Conservation (phyloP, 2,797 vertebrate genomes). For the Arrhamphus sclerolepis region DNA sequence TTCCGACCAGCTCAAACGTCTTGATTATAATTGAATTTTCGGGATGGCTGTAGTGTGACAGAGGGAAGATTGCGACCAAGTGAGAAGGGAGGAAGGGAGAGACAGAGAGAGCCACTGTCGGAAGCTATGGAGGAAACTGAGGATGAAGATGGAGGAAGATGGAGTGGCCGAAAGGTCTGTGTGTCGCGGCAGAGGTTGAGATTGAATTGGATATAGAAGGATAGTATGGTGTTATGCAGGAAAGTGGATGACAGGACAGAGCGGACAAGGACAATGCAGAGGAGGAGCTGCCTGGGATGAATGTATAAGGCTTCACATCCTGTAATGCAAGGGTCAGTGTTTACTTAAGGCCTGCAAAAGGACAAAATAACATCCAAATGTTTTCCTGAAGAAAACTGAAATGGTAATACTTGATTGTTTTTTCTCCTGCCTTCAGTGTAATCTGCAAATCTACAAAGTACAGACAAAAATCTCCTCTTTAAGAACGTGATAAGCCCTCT, state of each 20-base stretch:
- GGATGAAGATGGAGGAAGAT: slow-evolving; percentile 62
- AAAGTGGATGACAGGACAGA: slow-evolving; percentile 48
- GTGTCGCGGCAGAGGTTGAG: slow-evolving; percentile 55
- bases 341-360: neutral
- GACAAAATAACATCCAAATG: too few relatives aligned
- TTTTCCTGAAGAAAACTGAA: too few relatives aligned
- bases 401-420: too few relatives aligned
- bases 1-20: slow-evolving; percentile 70
- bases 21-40: slow-evolving; percentile 84
- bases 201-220: slow-evolving; percentile 71
- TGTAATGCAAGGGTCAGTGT: slow-evolving; percentile 13
- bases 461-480: too few relatives aligned
- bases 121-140: slow-evolving; percentile 11
- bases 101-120: slow-evolving; percentile 9
- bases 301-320: slow-evolving; percentile 22
- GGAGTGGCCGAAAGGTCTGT: slow-evolving; percentile 57
- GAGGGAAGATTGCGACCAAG: slow-evolving; percentile 45
- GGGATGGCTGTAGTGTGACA: slow-evolving; percentile 61
- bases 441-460: too few relatives aligned
- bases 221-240: slow-evolving; percentile 51
- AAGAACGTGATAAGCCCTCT: too few relatives aligned
- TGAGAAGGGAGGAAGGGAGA: slow-evolving; percentile 2
- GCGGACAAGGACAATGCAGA: slow-evolving; percentile 36
- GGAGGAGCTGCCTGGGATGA: slow-evolving; percentile 16
- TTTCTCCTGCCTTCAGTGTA: too few relatives aligned